A percentile compares a stretch with the other conserved stretches of the same genome.
These are phyloP conservation scores for Graptemys geographica DNA, from an alignment of 2,797 vertebrate genomes.

Conservation along the genomic window DNA sequence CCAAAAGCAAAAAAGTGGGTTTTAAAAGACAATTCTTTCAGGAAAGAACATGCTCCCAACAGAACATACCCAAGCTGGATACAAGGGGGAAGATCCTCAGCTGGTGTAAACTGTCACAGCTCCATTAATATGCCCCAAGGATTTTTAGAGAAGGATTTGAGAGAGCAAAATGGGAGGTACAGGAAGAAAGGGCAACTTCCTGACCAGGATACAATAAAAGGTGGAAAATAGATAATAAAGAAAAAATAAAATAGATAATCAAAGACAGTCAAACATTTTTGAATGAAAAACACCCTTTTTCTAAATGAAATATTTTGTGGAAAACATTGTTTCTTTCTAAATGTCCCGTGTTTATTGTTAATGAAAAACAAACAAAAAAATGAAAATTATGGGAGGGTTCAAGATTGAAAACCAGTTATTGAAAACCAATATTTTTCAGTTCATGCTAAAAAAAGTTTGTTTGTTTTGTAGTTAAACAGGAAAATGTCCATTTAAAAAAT, in stretches of 20 bases:
- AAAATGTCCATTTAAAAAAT: background rate
- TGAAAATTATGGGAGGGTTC: background rate
- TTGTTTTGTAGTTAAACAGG: background rate
- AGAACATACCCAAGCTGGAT: background rate
- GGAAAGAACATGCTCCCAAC: background rate
- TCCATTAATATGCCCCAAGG: background rate
- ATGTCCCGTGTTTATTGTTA: background rate
- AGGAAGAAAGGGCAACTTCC: background rate
- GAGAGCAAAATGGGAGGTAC: background rate
- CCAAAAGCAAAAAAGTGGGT: background rate
- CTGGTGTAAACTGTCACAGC: background rate
- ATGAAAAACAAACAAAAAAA: background rate
- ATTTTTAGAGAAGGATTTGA: background rate
- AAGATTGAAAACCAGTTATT: background rate
- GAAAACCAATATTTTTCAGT: background rate
- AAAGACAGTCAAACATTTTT: background rate
- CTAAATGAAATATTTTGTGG: background rate
- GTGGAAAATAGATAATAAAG: slow-evolving; percentile 5
- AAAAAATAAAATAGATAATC: background rate
- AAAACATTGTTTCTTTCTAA: background rate
- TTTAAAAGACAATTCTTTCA: background rate
- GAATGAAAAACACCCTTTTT: background rate
- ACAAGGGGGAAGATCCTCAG: background rate
- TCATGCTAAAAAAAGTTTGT: background rate
- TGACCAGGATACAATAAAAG: slow-evolving; percentile 6